These are phyloP conservation scores for Aradus depressus DNA, from an alignment of 2,888 invertebrate species.

Conservation along the genomic window DNA sequence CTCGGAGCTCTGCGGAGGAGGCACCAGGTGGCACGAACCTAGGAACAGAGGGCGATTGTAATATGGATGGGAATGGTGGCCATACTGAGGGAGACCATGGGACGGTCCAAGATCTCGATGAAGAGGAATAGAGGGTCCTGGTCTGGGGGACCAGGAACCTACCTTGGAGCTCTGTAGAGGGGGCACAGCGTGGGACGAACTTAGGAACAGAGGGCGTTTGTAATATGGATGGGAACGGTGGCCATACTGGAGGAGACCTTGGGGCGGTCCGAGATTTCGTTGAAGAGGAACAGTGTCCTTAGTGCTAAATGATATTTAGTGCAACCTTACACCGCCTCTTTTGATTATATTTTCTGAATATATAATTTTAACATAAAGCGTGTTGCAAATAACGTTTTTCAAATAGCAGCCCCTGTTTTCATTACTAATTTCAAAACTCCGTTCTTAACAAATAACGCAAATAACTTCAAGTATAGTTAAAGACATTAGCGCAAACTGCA, in stretches of 20 bases:
- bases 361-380: too few relatives aligned
- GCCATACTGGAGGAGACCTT: slow-evolving; percentile 80
- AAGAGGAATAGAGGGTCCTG: slow-evolving; percentile 75
- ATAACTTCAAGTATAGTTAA: slow-evolving; percentile 30
- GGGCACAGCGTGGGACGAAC: slow-evolving; percentile 48
- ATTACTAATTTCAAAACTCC: too few relatives aligned
- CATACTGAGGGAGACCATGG: slow-evolving; percentile 80
- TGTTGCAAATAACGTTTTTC: too few relatives aligned
- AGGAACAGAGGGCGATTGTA: slow-evolving; percentile 30
- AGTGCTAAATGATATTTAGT: too few relatives aligned
- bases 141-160: slow-evolving; percentile 63
- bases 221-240: slow-evolving; percentile 77
- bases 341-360: too few relatives aligned
- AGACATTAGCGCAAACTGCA: not conserved
- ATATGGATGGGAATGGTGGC: slow-evolving; percentile 77
- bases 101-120: slow-evolving; percentile 70
- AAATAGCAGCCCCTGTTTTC: too few relatives aligned
- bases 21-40: slow-evolving; percentile 52
- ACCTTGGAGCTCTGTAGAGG: slow-evolving; percentile 47
- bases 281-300: slow-evolving; percentile 83
- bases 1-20: slow-evolving; percentile 48
- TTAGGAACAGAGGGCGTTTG: slow-evolving; percentile 42
- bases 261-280: slow-evolving; percentile 70
- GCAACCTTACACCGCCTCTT: too few relatives aligned
- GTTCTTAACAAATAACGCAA: too few relatives aligned